Percentiles rank a stretch among this genome's conserved stretches.
Evolutionary conservation across 2,888 invertebrate genomes (phyloP).

Genomic region (Dryadula phaetusa): DNA sequence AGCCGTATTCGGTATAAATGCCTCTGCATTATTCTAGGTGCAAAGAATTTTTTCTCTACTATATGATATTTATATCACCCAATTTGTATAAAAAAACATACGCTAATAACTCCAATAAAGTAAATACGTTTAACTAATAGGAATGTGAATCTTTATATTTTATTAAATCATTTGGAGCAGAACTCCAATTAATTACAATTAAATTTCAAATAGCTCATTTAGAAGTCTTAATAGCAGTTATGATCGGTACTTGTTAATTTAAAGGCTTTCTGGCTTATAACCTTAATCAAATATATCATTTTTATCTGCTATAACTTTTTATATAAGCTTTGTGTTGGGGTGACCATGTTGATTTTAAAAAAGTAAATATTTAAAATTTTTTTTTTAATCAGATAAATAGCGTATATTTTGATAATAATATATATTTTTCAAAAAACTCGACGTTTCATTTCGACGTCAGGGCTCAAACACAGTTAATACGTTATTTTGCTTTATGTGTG

Average conservation of each 20-base stretch:
- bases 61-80: too few species aligned
- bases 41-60: too few species aligned
- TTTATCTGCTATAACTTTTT: conserved; percentile 25
- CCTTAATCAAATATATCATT: conserved; percentile 25
- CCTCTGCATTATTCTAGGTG: too few species aligned
- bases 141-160: not conserved
- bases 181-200: conserved; percentile 17
- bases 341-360: not conserved
- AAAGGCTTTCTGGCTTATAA: conserved; percentile 20
- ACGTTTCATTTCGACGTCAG: too few species aligned
- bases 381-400: not conserved
- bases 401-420: too few species aligned
- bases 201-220: conserved; percentile 18
- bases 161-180: not conserved
- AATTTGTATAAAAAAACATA: too few species aligned
- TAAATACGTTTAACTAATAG: not conserved
- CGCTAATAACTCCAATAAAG: not conserved
- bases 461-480: too few species aligned
- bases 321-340: conserved; percentile 7
- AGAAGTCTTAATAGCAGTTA: conserved; percentile 16
- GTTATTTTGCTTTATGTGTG: too few species aligned
- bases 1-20: too few species aligned
- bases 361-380: not conserved
- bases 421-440: too few species aligned
- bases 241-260: conserved; percentile 21